These are phyloP conservation scores for Venustoraphidia nigricollis DNA, from an alignment of 2,888 invertebrate species.

Conservation along the genomic window DNA sequence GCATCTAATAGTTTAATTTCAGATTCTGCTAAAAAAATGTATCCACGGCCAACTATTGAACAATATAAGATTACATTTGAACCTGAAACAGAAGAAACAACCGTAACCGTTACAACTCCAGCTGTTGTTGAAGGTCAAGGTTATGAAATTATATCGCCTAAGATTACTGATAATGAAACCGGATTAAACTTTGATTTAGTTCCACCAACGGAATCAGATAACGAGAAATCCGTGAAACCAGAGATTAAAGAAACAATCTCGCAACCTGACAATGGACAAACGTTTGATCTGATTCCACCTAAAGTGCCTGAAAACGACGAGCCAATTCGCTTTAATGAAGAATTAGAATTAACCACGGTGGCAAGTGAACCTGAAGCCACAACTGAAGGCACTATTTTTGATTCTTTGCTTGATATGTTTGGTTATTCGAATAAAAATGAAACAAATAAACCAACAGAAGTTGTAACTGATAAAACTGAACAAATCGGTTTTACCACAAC, in stretches of 20 bases:
- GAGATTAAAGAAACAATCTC: too few relatives aligned
- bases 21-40: slow-evolving; percentile 3
- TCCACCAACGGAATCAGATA: too few relatives aligned
- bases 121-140: too few relatives aligned
- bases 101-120: neutral
- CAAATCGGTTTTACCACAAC: slow-evolving; percentile 2
- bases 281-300: too few relatives aligned
- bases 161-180: too few relatives aligned
- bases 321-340: too few relatives aligned
- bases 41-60: slow-evolving; percentile 3
- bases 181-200: too few relatives aligned
- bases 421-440: slow-evolving; percentile 25
- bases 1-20: slow-evolving; percentile 19
- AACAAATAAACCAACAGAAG: slow-evolving; percentile 7
- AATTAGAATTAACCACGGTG: too few relatives aligned
- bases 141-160: too few relatives aligned
- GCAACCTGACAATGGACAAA: too few relatives aligned
- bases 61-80: slow-evolving; percentile 5
- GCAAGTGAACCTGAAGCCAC: neutral
- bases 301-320: too few relatives aligned
- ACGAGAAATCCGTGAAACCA: too few relatives aligned
- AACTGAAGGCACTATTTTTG: slow-evolving; percentile 19
- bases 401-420: slow-evolving; percentile 24
- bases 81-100: neutral
- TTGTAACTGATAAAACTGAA: slow-evolving; percentile 9